Base-by-base conservation (phyloP, 2,888 invertebrate genomes). In the Ypsolopha sequella region DNA sequence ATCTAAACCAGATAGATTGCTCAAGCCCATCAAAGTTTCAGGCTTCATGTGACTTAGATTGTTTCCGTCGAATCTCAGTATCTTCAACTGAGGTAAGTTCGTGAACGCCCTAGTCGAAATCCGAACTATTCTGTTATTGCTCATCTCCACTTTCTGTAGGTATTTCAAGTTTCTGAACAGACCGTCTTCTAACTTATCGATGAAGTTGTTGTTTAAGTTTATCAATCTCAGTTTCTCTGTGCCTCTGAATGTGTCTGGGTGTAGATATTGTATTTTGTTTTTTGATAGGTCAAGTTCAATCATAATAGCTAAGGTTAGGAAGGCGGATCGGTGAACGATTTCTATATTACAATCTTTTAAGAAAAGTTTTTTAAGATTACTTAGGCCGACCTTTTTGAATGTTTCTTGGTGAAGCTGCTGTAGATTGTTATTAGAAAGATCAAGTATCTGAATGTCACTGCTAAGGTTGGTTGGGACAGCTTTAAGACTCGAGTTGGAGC, bases 261-360 rank as follows among this genome's bases (percentile, higher is more conserved):
- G 89, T 36, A 95, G 80, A 43, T 87, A 87, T 44, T 80, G 81
- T 53, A 95, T 92, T 46, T 79, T 84, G 70, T 96, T 96, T 63
- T 89, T 88, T 0, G 94, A 93, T 58, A 96, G 80, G 71, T 96
- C 95, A 58, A 96, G 80, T 72, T 96, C 95, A 56, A 95, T 94
- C 62, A 95, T 88, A 57, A 95, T 91, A 44, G 89, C 89, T 47
- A 96, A 82, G 1, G 91, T 92, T 52, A 89, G 88, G 71, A 96
- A 94, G 0, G 95, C 93, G 54, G 91, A 89, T 56, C 90, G 89
- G 66, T 94, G 89, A 1, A 96, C 79, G 9, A 87, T 78, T 57
- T 90, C 89, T 51, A 96, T 89, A 47, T 88, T 89, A 71, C 95
- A 95, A 66, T 93, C 92, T 63, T 89, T 89, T 55, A 96, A 77